Conservation (phyloP, 2,888 invertebrate genomes). For the Agelastica alni region DNA sequence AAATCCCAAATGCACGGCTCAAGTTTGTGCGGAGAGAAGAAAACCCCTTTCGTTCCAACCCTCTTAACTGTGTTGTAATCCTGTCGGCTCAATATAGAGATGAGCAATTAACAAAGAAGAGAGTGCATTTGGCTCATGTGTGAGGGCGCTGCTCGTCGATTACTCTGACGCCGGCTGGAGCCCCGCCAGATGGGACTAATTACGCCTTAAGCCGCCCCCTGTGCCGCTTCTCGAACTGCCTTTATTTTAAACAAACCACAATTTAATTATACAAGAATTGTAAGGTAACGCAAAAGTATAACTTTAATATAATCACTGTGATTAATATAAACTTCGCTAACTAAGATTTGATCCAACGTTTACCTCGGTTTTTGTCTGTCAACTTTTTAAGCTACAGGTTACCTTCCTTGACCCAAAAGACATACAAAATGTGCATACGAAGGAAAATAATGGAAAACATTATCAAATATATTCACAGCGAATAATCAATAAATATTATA, state of each 20-base stretch:
- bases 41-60: neutral
- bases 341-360: too few relatives aligned
- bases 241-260: neutral
- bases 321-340: too few relatives aligned
- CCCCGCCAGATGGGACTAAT: constrained; percentile 59
- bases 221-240: constrained; percentile 1
- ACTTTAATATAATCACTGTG: too few relatives aligned
- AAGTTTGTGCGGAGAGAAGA: constrained; percentile 1
- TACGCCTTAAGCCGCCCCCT: constrained; percentile 56
- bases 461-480: too few relatives aligned
- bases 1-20: neutral
- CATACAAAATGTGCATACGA: too few relatives aligned
- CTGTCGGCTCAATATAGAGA: constrained; percentile 52
- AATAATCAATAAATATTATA: too few relatives aligned
- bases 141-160: constrained; percentile 57
- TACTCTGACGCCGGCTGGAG: constrained; percentile 54
- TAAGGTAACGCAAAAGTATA: too few relatives aligned
- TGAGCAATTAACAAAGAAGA: constrained; percentile 50
- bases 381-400: too few relatives aligned
- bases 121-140: constrained; percentile 54
- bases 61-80: constrained; percentile 40
- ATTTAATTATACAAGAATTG: too few relatives aligned
- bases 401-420: too few relatives aligned
- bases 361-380: too few relatives aligned
- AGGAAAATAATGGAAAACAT: too few relatives aligned